phyloP scores from a whole-genome alignment of 2,797 vertebrate species.

The Peromyscus aztecus region DNA sequence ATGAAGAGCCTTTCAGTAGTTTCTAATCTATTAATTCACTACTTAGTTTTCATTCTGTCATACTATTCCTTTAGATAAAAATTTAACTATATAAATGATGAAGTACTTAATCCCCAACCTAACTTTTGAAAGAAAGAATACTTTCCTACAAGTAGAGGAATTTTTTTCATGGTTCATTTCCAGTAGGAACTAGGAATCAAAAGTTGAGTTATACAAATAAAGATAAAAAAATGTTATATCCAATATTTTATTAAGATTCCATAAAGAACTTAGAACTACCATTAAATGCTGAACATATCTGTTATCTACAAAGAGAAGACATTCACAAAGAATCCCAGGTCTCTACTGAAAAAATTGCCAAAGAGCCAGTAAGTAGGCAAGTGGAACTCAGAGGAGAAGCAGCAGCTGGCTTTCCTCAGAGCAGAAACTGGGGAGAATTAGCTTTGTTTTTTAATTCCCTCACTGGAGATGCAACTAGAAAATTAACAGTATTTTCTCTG shows the following conservation, averaged over 20 bases:
- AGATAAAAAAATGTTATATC: neutral
- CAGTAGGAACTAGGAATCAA: neutral
- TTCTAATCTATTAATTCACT: neutral
- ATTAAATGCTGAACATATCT: neutral
- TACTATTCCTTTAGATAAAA: neutral
- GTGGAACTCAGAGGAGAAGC: neutral
- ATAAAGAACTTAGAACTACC: neutral
- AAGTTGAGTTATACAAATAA: neutral
- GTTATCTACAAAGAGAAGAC: neutral
- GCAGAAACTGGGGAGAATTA: neutral
- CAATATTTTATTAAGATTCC: constrained; percentile 13
- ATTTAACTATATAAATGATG: neutral
- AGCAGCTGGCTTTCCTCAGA: neutral
- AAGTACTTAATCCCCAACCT: neutral
- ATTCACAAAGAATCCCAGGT: neutral
- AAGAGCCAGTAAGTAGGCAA: neutral
- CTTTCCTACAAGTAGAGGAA: neutral
- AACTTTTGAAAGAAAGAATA: neutral
- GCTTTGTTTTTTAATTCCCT: neutral
- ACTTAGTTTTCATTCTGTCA: neutral
- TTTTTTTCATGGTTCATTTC: neutral
- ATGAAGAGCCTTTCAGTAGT: neutral
- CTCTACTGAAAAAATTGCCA: neutral
- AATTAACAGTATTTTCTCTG: neutral
- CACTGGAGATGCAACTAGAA: neutral